A percentile compares a stretch with the other conserved stretches of the same genome.
These are phyloP conservation scores for Rhipidura dahli DNA, from an alignment of 2,113 vertebrate genomes.

Conservation along the genomic window DNA sequence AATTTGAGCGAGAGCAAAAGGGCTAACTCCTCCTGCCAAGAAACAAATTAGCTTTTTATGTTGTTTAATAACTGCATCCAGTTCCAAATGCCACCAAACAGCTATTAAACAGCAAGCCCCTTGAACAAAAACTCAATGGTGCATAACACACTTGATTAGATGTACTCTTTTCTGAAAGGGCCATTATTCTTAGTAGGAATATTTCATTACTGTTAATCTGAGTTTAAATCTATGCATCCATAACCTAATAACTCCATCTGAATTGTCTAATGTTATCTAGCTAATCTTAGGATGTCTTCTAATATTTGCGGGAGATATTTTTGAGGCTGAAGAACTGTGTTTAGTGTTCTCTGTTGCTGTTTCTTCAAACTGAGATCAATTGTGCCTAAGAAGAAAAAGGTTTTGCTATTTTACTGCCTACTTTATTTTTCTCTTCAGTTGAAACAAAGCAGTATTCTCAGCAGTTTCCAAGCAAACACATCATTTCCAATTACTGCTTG, in stretches of 20 bases:
- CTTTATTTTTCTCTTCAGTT: slow-evolving; percentile 51
- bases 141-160: slow-evolving; percentile 59
- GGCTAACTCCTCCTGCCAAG: slow-evolving; percentile 11
- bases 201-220: slow-evolving; percentile 67
- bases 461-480: slow-evolving; percentile 48
- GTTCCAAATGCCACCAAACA: slow-evolving; percentile 66
- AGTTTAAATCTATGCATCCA: slow-evolving; percentile 26
- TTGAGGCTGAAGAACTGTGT: slow-evolving; percentile 13
- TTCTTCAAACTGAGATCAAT: slow-evolving; percentile 60
- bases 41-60: slow-evolving; percentile 62
- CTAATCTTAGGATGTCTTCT: slow-evolving; percentile 1
- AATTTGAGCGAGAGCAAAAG: slow-evolving; percentile 35
- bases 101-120: slow-evolving; percentile 57
- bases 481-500: slow-evolving; percentile 58
- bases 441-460: slow-evolving; percentile 58
- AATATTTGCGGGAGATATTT: background rate
- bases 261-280: slow-evolving; percentile 12
- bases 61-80: slow-evolving; percentile 65
- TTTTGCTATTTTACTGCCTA: slow-evolving; percentile 55
- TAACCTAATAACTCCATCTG: slow-evolving; percentile 37
- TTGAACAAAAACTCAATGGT: slow-evolving; percentile 55
- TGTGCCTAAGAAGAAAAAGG: background rate
- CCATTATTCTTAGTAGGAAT: slow-evolving; percentile 63
- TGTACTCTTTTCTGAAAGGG: slow-evolving; percentile 45
- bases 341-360: slow-evolving; percentile 9